Evolutionary conservation across 1,140 invertebrate species (phyloP).

Genomic region (Zophobas morio): DNA sequence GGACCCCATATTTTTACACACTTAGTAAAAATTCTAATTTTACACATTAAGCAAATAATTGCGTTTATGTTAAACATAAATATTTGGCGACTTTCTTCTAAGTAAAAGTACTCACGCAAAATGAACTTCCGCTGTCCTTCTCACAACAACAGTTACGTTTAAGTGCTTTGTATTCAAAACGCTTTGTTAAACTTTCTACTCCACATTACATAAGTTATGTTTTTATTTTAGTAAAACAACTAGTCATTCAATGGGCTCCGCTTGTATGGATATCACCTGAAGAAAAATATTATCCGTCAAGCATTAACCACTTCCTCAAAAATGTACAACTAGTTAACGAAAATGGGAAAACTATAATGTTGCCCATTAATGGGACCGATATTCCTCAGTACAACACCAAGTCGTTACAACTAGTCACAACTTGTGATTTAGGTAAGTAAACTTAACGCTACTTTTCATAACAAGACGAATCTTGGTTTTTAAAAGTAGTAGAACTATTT

Average conservation of each 20-base stretch:
- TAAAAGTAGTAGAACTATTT: too few relatives aligned
- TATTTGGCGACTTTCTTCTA: background rate
- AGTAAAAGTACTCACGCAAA: background rate
- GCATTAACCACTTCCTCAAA: conserved; percentile 74
- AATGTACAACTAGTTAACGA: conserved; percentile 69
- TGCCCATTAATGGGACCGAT: conserved; percentile 40
- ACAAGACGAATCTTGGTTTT: too few relatives aligned
- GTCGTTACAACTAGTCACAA: conserved; percentile 71
- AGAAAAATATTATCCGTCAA: conserved; percentile 75
- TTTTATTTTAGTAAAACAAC: conserved; percentile 56
- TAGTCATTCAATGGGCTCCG: conserved; percentile 72
- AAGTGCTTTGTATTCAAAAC: background rate
- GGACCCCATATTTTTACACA: too few relatives aligned
- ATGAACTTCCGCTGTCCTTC: too few relatives aligned
- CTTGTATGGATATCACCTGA: conserved; percentile 77
- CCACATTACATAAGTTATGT: background rate
- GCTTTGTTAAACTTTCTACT: background rate
- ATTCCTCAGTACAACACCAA: conserved; percentile 64
- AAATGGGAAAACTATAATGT: conserved; percentile 52
- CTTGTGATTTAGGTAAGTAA: conserved; percentile 67
- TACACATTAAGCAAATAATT: too few relatives aligned
- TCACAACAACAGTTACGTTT: too few relatives aligned
- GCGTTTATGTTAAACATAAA: too few relatives aligned
- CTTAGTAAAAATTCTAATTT: too few relatives aligned
- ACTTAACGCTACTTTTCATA: background rate